phyloP scores from a whole-genome alignment of 2,113 vertebrate species.

The Hippotragus niger region DNA sequence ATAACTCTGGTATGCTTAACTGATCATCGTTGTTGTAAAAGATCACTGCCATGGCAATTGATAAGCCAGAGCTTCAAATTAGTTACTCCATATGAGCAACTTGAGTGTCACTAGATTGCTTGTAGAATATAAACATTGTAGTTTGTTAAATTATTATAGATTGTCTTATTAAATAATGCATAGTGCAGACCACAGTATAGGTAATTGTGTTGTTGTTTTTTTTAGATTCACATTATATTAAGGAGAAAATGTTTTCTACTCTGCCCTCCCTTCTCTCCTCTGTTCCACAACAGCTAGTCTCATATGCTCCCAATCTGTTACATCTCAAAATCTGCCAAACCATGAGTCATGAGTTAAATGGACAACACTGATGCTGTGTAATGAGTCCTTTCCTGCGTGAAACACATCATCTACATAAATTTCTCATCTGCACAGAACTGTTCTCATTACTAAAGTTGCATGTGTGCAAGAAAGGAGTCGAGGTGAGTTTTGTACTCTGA shows the following conservation, averaged over 20 bases:
- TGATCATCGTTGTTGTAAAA: not conserved
- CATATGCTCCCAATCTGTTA: not conserved
- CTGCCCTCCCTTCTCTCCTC: not conserved
- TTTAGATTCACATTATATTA: not conserved
- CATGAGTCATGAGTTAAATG: not conserved
- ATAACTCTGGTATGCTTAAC: not conserved
- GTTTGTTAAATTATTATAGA: not conserved
- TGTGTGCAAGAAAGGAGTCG: not conserved
- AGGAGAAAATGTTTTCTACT: not conserved
- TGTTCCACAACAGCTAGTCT: not conserved
- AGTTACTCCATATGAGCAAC: not conserved
- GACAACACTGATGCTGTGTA: not conserved
- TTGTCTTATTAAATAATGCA: conserved; percentile 4
- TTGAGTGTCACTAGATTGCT: not conserved
- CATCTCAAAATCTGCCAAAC: not conserved
- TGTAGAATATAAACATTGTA: not conserved
- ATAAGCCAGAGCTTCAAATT: not conserved
- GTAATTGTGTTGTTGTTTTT: not conserved
- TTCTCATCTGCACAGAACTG: not conserved
- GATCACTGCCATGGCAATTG: not conserved
- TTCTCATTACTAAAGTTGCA: not conserved
- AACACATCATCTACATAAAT: not conserved
- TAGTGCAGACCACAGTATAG: not conserved
- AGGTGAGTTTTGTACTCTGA: not conserved
- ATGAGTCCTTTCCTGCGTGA: not conserved